Evolutionary conservation across 2,797 vertebrate species (phyloP).

Genomic region (Eupleurogrammus muticus): DNA sequence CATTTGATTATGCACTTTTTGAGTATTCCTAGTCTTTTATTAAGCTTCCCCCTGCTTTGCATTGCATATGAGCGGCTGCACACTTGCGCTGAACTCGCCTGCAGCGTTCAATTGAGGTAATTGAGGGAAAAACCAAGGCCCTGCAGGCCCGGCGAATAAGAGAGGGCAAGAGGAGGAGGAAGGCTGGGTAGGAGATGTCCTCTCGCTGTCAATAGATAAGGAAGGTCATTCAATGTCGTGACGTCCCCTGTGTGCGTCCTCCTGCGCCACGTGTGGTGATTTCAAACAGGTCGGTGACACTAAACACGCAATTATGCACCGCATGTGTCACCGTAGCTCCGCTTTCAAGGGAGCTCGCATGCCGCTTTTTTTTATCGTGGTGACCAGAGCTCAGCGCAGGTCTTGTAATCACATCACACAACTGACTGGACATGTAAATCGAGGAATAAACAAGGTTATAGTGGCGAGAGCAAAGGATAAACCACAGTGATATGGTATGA

Average conservation of each 20-base stretch:
- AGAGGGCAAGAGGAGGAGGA: not conserved
- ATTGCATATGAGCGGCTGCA: conserved; percentile 1
- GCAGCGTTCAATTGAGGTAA: conserved; percentile 2
- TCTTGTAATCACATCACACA: too few species aligned
- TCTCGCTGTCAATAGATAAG: not conserved
- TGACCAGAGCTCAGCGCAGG: too few species aligned
- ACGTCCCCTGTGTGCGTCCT: not conserved
- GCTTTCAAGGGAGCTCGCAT: too few species aligned
- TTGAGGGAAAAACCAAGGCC: conserved; percentile 13
- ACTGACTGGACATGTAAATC: too few species aligned
- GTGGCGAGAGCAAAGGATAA: too few species aligned
- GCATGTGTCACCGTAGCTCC: too few species aligned
- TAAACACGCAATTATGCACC: not conserved
- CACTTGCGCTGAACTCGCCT: conserved; percentile 7
- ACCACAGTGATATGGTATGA: too few species aligned
- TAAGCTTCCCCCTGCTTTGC: not conserved
- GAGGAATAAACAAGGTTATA: too few species aligned
- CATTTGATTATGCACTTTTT: not conserved
- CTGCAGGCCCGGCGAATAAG: not conserved
- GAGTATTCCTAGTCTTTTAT: not conserved
- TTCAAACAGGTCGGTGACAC: not conserved
- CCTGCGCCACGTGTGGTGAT: not conserved
- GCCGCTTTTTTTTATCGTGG: too few species aligned
- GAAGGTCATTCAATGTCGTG: conserved; percentile 19
- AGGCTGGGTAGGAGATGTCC: not conserved